These are phyloP conservation scores for Australoheros facetus DNA, from an alignment of 2,797 vertebrate species.

Conservation along the genomic window DNA sequence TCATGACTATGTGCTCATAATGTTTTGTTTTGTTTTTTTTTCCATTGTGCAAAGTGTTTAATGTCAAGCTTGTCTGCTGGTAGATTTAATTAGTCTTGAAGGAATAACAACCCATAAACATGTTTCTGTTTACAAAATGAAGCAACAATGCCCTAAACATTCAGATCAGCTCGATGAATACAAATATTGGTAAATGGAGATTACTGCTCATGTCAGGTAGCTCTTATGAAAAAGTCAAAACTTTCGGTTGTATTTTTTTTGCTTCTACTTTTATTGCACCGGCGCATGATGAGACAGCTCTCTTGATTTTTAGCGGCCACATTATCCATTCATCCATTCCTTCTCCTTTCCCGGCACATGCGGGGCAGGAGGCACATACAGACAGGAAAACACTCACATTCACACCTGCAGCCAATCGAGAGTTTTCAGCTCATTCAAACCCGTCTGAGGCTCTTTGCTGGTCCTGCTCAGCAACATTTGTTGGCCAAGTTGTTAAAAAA, in stretches of 20 bases:
- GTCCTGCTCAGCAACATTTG: neutral
- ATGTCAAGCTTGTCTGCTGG: conserved; percentile 58
- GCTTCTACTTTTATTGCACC: conserved; percentile 3
- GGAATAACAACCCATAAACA: conserved; percentile 53
- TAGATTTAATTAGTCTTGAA: conserved; percentile 67
- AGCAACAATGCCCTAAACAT: conserved; percentile 44
- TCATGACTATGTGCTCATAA: conserved; percentile 40
- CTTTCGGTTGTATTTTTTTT: neutral
- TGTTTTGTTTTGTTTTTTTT: conserved; percentile 5
- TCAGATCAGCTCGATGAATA: conserved; percentile 37
- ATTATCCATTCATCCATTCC: conserved; percentile 25
- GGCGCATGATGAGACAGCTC: conserved; percentile 20
- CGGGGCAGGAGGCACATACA: neutral
- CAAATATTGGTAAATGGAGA: conserved; percentile 42
- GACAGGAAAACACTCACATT: conserved; percentile 16
- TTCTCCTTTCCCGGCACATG: conserved; percentile 24
- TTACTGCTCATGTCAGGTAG: conserved; percentile 31
- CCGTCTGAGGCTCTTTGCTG: neutral
- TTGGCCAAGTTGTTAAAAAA: neutral
- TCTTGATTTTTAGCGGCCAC: conserved; percentile 15
- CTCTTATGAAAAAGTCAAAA: conserved; percentile 39
- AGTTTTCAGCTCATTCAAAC: conserved; percentile 21
- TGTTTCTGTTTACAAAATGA: conserved; percentile 51
- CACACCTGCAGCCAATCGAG: conserved; percentile 15
- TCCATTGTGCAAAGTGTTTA: conserved; percentile 42